Percentiles rank a stretch among this genome's conserved stretches.
Conservation (phyloP, 1,140 invertebrate species). For the Drosophila varians region DNA sequence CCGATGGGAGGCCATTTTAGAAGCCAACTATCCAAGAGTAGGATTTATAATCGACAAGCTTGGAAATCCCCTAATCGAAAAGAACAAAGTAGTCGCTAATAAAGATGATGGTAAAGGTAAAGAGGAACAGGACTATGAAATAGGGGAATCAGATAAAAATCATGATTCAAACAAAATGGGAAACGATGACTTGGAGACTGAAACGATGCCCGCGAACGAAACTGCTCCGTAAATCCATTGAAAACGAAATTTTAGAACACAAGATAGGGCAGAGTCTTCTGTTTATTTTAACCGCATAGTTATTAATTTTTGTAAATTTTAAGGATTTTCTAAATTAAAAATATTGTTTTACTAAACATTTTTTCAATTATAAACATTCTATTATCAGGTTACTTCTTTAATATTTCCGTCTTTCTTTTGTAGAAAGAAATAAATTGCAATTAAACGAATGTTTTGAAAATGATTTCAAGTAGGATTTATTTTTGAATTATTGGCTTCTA, state of each 20-base stretch:
- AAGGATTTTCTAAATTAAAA: no score
- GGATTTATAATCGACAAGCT: conserved; percentile 27
- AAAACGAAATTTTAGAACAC: background rate
- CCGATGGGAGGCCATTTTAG: conserved; percentile 35
- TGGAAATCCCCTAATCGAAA: background rate
- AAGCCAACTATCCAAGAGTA: conserved; percentile 36
- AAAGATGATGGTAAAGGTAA: background rate
- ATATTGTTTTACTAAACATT: background rate
- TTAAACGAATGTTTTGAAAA: no score
- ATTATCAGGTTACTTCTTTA: no score
- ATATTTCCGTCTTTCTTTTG: no score
- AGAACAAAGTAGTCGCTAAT: background rate
- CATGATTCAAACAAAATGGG: background rate
- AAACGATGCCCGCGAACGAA: background rate
- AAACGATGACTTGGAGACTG: background rate
- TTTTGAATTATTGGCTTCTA: no score
- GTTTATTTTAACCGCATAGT: no score
- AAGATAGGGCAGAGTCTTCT: background rate
- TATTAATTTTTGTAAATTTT: no score
- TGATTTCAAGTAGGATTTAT: no score
- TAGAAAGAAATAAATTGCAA: no score
- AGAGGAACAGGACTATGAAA: background rate
- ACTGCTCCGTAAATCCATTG: background rate
- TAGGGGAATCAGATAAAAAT: background rate
- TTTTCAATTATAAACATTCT: no score